Conservation (phyloP, 2,113 vertebrate species). For the Crotalus helleri region DNA sequence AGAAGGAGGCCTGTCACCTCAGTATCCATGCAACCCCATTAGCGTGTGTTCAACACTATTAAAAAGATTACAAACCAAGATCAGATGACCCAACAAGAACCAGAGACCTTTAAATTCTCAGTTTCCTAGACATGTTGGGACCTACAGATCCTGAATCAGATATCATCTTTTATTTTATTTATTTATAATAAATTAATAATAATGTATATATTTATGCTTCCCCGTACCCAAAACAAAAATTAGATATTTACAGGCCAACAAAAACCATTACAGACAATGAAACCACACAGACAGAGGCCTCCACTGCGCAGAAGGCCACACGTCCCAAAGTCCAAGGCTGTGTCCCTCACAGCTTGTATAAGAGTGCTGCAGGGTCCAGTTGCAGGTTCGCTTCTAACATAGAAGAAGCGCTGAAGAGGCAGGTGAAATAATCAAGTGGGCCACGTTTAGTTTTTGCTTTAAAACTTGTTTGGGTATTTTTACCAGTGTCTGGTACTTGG, state of each 20-base stretch:
- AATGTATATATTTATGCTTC: background rate
- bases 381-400: constrained; percentile 27
- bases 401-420: constrained; percentile 35
- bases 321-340: constrained; percentile 29
- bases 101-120: background rate
- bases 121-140: background rate
- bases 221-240: background rate
- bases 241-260: background rate
- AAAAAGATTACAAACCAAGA: background rate
- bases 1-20: constrained; percentile 27
- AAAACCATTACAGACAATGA: constrained; percentile 5
- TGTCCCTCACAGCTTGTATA: constrained; percentile 20
- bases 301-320: background rate
- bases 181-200: background rate
- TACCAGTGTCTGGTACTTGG: constrained; percentile 47
- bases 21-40: background rate
- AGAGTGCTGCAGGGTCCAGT: constrained; percentile 24
- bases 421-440: constrained; percentile 30
- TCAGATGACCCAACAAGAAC: background rate
- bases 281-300: background rate
- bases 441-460: constrained; percentile 38
- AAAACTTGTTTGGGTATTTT: constrained; percentile 29
- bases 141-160: background rate
- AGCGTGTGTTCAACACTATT: background rate
- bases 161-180: background rate